These are phyloP conservation scores for Brachionus angularis DNA, from an alignment of 1,140 invertebrate genomes.

Conservation along the genomic window DNA sequence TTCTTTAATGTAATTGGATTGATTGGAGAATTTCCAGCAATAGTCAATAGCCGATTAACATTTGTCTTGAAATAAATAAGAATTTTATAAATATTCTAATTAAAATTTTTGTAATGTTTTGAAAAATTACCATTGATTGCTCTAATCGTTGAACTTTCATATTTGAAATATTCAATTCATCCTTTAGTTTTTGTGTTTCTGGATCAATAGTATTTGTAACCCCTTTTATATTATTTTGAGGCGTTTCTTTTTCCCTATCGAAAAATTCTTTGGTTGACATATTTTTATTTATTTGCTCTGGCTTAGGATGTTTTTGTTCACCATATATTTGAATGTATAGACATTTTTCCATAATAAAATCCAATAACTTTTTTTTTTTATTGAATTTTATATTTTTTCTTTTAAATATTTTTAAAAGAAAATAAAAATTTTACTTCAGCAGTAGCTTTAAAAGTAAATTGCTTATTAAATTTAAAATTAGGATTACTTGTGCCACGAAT, in stretches of 20 bases:
- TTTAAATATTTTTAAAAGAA: no score
- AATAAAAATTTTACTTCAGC: neutral
- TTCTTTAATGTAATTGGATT: neutral
- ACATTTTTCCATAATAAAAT: constrained; percentile 18
- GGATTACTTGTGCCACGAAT: constrained; percentile 17
- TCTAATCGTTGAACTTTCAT: neutral
- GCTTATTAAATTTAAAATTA: constrained; percentile 30
- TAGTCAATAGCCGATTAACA: constrained; percentile 3
- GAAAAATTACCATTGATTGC: neutral
- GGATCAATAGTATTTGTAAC: constrained; percentile 32
- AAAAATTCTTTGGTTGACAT: constrained; percentile 41
- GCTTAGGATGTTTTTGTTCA: constrained; percentile 37
- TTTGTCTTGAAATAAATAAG: neutral
- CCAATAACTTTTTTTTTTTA: neutral
- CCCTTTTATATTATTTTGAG: constrained; percentile 1
- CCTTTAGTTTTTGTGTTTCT: constrained; percentile 31
- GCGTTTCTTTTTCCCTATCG: constrained; percentile 14
- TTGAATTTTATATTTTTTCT: no score
- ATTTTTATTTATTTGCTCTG: constrained; percentile 23
- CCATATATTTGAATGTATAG: constrained; percentile 34
- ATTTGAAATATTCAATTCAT: constrained; percentile 10
- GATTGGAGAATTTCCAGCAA: neutral
- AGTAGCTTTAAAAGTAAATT: neutral
- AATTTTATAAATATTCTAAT: neutral
- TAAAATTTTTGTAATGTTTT: neutral